phyloP scores from a whole-genome alignment of 2,797 vertebrate species.

The Limosa lapponica region DNA sequence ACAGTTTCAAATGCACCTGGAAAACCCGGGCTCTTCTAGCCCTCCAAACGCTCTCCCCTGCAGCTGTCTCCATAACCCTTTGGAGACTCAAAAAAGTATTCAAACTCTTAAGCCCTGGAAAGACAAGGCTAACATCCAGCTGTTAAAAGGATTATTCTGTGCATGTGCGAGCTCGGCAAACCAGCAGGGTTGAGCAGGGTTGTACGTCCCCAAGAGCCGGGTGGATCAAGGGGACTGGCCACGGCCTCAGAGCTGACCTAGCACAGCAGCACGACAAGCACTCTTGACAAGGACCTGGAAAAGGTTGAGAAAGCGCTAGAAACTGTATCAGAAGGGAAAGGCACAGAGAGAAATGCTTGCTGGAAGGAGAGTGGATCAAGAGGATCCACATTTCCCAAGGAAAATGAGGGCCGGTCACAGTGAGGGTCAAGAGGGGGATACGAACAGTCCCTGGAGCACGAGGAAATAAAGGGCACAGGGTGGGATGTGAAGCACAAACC shows the following conservation, averaged over 20 bases:
- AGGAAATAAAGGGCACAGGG: neutral
- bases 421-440: neutral
- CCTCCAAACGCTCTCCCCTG: neutral
- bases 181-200: neutral
- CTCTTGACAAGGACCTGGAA: neutral
- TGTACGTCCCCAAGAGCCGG: neutral
- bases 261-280: neutral
- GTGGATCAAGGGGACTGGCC: neutral
- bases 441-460: neutral
- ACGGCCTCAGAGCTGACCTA: neutral
- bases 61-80: neutral
- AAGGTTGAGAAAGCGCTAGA: neutral
- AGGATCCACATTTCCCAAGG: neutral
- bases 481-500: neutral
- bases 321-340: neutral
- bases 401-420: neutral
- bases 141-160: neutral
- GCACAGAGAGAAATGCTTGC: neutral
- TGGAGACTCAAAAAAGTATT: neutral
- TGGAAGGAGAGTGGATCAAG: neutral
- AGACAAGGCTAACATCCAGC: neutral
- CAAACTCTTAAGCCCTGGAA: neutral
- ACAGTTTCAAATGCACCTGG: neutral
- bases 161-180: neutral
- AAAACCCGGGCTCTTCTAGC: neutral